Base-by-base conservation (phyloP, 2,888 invertebrate species). In the Chaitophorus viminalis region DNA sequence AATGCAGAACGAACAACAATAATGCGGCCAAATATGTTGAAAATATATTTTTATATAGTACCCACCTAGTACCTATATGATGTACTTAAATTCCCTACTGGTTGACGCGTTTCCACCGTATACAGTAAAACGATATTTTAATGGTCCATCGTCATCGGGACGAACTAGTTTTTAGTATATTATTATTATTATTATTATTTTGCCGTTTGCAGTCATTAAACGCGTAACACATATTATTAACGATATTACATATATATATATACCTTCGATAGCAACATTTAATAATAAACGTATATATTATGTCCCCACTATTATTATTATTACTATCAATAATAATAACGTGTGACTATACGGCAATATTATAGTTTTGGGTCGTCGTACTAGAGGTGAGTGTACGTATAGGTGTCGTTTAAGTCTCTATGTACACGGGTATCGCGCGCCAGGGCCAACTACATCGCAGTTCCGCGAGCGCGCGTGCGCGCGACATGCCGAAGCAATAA, bases 51-150 rank as follows among this genome's bases (percentile, higher is more conserved):
- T n/a, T n/a, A n/a, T n/a, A n/a, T n/a, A n/a, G n/a, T n/a, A n/a
- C n/a, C n/a, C n/a, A n/a, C n/a, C n/a, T n/a, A n/a, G n/a, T n/a
- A n/a, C n/a, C n/a, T n/a, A n/a, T n/a, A n/a, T n/a, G n/a, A 46
- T 46, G 14, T 46, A 46, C 46, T 54, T 4, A 25, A 60, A 60
- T 70, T 70, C 31, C 70, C 29, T 70, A 17, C 31, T 31, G 17
- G 31, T 29, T 29, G n/a, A 8, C 39, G 39, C 68, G 29, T 46
- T 68, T 68, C 39, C 65, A 46, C 25, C 31, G 68, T 46, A 14
- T 46, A 46, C 84, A 75, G 39, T 76, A 68, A 84, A 84, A 84
- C 84, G 65, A 65, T 76, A 84, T 84, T 76, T 76, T 84, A 83
- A 84, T 76, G 60, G 75, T 25, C 74, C 33, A 14, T 25, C 25